A percentile compares a stretch with the other conserved stretches of the same genome.
Evolutionary conservation across 2,888 invertebrate species (phyloP).

Genomic region (Hermodice carunculata): DNA sequence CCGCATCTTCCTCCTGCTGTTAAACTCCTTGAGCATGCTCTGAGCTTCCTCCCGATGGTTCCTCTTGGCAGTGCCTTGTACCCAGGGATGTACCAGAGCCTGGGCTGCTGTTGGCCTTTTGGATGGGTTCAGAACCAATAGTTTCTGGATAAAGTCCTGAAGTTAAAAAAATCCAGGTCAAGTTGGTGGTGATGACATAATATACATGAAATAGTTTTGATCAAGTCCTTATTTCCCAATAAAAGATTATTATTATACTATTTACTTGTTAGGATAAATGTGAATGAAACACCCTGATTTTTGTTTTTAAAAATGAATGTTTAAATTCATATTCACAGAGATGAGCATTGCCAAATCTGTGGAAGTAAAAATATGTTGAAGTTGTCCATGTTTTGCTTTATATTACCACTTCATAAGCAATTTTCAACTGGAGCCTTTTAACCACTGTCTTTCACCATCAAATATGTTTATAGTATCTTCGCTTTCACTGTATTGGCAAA

Average conservation of each 20-base stretch:
- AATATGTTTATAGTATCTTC: too few relatives aligned
- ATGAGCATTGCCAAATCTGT: too few relatives aligned
- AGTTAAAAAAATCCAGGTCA: slow-evolving; percentile 4
- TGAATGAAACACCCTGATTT: neutral
- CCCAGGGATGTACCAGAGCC: slow-evolving; percentile 64
- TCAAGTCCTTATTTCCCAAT: neutral
- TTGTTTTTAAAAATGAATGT: too few relatives aligned
- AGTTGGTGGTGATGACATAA: neutral
- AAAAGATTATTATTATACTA: neutral
- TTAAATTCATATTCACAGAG: too few relatives aligned
- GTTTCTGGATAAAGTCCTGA: slow-evolving; percentile 58
- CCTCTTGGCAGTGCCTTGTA: slow-evolving; percentile 53
- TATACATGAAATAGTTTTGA: neutral
- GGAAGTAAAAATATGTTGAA: too few relatives aligned
- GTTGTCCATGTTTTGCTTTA: too few relatives aligned
- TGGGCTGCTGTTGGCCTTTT: slow-evolving; percentile 57
- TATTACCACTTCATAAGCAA: too few relatives aligned
- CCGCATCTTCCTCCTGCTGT: slow-evolving; percentile 63
- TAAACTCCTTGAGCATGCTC: slow-evolving; percentile 65
- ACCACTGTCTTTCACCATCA: too few relatives aligned
- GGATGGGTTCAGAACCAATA: slow-evolving; percentile 53
- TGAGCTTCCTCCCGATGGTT: slow-evolving; percentile 59
- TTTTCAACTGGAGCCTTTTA: too few relatives aligned
- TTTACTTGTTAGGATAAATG: neutral
- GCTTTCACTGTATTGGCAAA: too few relatives aligned